Evolutionary conservation across 2,113 vertebrate species (phyloP).

Genomic region (Seriola rivoliana): DNA sequence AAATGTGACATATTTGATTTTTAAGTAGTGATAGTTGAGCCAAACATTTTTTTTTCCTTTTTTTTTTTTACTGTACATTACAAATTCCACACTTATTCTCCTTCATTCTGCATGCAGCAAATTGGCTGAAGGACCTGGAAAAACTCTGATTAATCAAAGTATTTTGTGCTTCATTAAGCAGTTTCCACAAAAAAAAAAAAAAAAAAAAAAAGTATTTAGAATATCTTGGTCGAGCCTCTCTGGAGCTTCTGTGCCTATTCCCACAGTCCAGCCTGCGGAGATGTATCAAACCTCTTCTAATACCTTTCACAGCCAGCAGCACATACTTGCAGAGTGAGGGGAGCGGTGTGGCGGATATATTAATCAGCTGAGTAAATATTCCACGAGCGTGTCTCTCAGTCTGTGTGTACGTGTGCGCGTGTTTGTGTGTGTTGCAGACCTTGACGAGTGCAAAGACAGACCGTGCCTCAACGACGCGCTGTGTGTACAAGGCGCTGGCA

Average conservation of each 20-base stretch:
- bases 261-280: constrained; percentile 77
- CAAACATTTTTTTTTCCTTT: too few species aligned
- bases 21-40: too few species aligned
- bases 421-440: constrained; percentile 76
- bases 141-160: constrained; percentile 36
- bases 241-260: constrained; percentile 63
- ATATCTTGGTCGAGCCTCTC: constrained; percentile 44
- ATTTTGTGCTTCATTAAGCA: constrained; percentile 55
- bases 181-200: constrained; percentile 34
- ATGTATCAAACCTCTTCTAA: constrained; percentile 79
- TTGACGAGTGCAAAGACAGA: constrained; percentile 83
- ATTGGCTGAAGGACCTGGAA: constrained; percentile 12
- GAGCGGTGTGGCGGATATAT: constrained; percentile 82
- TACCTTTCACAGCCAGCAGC: constrained; percentile 84
- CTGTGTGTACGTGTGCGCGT: constrained; percentile 32
- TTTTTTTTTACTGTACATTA: background rate
- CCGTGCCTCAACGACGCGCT: constrained; percentile 80
- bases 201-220: constrained; percentile 27
- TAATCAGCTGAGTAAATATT: constrained; percentile 87
- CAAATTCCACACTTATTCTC: background rate
- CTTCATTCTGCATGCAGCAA: background rate
- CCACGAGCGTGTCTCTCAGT: constrained; percentile 63
- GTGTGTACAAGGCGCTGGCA: constrained; percentile 80
- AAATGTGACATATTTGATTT: background rate
- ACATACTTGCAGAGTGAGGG: constrained; percentile 83